A percentile compares a stretch with the other conserved stretches of the same genome.
Conservation (phyloP, 53 echinoderm and acorn worm genomes). For the Echinarachnius parma region DNA sequence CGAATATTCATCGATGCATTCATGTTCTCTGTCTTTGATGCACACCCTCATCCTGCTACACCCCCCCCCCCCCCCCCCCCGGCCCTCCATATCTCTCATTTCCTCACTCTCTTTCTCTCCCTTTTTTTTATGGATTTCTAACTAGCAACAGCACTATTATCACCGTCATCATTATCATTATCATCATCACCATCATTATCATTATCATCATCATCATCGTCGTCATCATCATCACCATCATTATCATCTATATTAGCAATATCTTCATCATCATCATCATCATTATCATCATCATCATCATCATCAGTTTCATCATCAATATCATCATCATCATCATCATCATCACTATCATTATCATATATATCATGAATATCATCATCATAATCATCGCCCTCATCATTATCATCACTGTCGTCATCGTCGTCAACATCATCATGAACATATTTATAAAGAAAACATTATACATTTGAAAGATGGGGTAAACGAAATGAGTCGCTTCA, state of each 20-base stretch:
- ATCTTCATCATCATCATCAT: background rate
- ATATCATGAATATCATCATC: background rate
- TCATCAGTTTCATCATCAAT: background rate
- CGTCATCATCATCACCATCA: background rate
- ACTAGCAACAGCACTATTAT: background rate
- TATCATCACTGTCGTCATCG: background rate
- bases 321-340: background rate
- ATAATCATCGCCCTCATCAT: background rate
- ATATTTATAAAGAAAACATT: background rate
- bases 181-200: background rate
- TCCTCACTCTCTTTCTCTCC: too few species aligned
- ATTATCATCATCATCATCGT: background rate
- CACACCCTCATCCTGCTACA: too few species aligned
- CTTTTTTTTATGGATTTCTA: too few species aligned
- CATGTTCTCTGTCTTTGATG: too few species aligned
- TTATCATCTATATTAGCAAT: background rate
- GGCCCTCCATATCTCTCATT: too few species aligned
- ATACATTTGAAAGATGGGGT: too few species aligned
- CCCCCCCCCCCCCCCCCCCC: too few species aligned
- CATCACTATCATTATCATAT: background rate
- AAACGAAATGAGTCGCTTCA: too few species aligned
- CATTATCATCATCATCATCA: background rate
- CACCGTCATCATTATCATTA: background rate
- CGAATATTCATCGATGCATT: too few species aligned
- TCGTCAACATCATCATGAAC: background rate